phyloP scores from a whole-genome alignment of 2,797 vertebrate genomes.

The Ara ararauna region DNA sequence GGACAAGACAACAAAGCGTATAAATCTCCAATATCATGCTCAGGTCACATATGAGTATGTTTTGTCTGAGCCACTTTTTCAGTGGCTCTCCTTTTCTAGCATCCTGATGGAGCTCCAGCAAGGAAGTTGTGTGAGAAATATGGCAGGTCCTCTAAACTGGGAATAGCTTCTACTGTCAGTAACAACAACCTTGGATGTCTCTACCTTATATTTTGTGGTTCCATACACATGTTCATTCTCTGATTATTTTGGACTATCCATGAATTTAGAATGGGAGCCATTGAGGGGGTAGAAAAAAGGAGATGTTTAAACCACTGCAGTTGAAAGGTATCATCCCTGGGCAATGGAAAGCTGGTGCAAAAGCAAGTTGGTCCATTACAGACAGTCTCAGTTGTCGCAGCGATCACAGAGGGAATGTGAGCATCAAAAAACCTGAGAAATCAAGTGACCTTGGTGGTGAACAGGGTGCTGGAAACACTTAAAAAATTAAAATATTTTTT shows the following conservation, averaged over 20 bases:
- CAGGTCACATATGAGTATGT: background rate
- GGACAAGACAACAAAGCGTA: background rate
- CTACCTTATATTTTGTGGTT: background rate
- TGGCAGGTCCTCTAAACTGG: background rate
- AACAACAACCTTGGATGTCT: background rate
- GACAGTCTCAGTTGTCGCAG: fast-evolving
- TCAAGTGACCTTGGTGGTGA: background rate
- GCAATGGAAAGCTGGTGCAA: background rate
- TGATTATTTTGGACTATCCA: background rate
- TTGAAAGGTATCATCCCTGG: background rate
- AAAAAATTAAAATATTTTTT: background rate
- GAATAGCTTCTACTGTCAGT: background rate
- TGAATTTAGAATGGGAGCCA: background rate
- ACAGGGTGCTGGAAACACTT: background rate
- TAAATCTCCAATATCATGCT: fast-evolving
- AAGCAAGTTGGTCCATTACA: background rate
- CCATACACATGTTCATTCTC: background rate
- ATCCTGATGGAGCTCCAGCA: background rate
- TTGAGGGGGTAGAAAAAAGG: background rate
- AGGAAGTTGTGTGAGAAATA: background rate
- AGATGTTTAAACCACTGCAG: background rate
- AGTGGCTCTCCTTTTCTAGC: background rate
- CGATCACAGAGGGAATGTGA: background rate
- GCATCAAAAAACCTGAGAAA: background rate
- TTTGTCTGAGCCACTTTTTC: background rate